These are phyloP conservation scores for Allacma fusca DNA, from an alignment of 2,888 invertebrate genomes.

Conservation along the genomic window DNA sequence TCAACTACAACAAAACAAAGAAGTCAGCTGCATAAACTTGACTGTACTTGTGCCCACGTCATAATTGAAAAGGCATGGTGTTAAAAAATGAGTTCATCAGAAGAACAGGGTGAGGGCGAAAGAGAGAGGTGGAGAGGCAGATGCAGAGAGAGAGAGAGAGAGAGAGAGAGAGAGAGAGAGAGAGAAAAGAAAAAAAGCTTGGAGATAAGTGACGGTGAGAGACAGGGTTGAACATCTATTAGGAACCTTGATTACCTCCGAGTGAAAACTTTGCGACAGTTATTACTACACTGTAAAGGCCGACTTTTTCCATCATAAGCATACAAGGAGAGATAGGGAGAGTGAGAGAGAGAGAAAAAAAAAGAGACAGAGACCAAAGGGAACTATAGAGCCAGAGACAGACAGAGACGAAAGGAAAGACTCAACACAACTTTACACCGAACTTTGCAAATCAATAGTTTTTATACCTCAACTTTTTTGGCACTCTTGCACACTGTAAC, in stretches of 20 bases:
- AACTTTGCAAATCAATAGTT: slow-evolving; percentile 10
- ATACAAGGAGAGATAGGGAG: neutral
- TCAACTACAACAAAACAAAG: no score
- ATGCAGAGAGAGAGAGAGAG: neutral
- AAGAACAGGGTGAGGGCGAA: no score
- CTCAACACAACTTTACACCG: slow-evolving; percentile 11
- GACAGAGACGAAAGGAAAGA: slow-evolving; percentile 20
- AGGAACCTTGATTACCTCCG: slow-evolving; percentile 19
- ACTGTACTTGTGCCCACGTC: no score
- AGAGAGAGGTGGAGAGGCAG: neutral
- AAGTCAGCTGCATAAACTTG: no score
- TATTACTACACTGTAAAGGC: slow-evolving; percentile 12
- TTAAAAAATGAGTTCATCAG: no score
- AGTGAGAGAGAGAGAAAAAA: neutral
- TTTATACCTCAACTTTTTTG: slow-evolving; percentile 18
- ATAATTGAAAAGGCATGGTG: no score
- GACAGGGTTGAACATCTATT: slow-evolving; percentile 25
- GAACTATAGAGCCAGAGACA: neutral
- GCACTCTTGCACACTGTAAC: neutral
- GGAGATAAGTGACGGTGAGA: slow-evolving; percentile 4
- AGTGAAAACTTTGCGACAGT: slow-evolving; percentile 24
- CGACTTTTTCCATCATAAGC: slow-evolving; percentile 10
- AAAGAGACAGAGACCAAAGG: neutral
- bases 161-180: neutral
- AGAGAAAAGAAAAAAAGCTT: neutral